phyloP scores from a whole-genome alignment of 2,888 invertebrate species.

The Microctonus hyperodae region DNA sequence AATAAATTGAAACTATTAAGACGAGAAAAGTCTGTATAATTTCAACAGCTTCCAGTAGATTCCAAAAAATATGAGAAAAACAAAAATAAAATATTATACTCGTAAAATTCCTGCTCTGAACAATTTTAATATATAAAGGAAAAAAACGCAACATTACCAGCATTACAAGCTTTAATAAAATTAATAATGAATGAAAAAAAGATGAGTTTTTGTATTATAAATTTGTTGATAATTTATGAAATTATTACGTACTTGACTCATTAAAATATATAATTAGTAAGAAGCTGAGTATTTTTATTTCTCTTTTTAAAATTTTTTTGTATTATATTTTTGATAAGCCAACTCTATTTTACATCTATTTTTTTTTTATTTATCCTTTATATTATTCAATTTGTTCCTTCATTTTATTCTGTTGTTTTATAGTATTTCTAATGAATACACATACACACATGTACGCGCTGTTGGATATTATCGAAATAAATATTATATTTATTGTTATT shows the following conservation, averaged over 20 bases:
- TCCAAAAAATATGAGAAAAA: slow-evolving; percentile 3
- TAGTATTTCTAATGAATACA: slow-evolving; percentile 37
- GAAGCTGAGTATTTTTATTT: not conserved
- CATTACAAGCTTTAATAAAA: no score
- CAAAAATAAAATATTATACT: slow-evolving; percentile 8
- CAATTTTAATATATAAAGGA: not conserved
- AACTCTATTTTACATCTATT: not conserved
- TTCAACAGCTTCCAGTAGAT: slow-evolving; percentile 25
- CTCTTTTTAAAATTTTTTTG: not conserved
- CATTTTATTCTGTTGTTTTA: slow-evolving; percentile 37
- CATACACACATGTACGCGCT: slow-evolving; percentile 34
- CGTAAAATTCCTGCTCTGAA: slow-evolving; percentile 22
- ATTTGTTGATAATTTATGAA: not conserved
- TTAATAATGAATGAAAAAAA: not conserved
- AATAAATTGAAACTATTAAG: slow-evolving; percentile 13
- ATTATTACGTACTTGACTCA: not conserved
- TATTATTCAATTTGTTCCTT: slow-evolving; percentile 23
- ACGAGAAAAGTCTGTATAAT: not conserved
- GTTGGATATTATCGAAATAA: slow-evolving; percentile 41
- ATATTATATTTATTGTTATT: slow-evolving; percentile 43
- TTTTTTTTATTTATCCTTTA: not conserved
- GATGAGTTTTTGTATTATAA: not conserved
- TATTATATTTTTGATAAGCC: slow-evolving; percentile 20
- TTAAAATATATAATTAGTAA: not conserved
- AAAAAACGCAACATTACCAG: not conserved